Base-by-base conservation (phyloP, 1,140 invertebrate species). In the Drosophila ironensis region DNA sequence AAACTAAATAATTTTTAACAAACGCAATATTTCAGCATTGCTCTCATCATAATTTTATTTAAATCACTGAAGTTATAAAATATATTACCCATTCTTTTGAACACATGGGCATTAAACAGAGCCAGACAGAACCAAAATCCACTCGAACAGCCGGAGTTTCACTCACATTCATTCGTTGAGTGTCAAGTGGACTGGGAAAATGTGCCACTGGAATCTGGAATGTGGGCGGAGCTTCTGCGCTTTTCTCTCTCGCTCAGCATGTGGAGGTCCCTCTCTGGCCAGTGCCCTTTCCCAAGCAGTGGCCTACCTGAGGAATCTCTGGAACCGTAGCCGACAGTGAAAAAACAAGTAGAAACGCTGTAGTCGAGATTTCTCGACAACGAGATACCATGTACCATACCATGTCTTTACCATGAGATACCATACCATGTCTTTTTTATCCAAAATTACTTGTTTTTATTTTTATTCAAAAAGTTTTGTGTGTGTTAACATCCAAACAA, bases 161-260 rank as follows among this genome's bases (percentile, higher is more conserved):
- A 70, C 78, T 82, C 78, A 78, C 61, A 52, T 52, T 41, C 72
- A 73, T 78, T 82, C 78, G 30, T 37, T 1, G 51, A 41, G 56
- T 54, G 47, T 27, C 48, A 25, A 52, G 53, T 64, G 73, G 27
- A 61, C 33, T 37, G 33, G 33, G 33, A n/a, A n/a, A n/a, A n/a
- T n/a, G n/a, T n/a, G 33, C 46, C 69, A 84, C 69, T 82, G 73
- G 78, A 82, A 82, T 84, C 63, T 82, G 73, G 80, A 82, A 82
- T 82, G 84, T 84, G 80, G 80, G 78, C 66, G 78, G 80, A 84
- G 78, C 37, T 42, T 50, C 51, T 17, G 50, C 12, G 25, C 52
- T 57, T 24, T 25, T 9, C 35, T 57, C 54, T 37, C n/a, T 44
- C 38, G 40, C 45, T 38, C 24, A 22, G 30, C 54, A 40, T 44